Evolutionary conservation across 2,797 vertebrate genomes (phyloP), one percentile per base, ranked within the genome.

Genomic region (Anniella stebbinsi): DNA sequence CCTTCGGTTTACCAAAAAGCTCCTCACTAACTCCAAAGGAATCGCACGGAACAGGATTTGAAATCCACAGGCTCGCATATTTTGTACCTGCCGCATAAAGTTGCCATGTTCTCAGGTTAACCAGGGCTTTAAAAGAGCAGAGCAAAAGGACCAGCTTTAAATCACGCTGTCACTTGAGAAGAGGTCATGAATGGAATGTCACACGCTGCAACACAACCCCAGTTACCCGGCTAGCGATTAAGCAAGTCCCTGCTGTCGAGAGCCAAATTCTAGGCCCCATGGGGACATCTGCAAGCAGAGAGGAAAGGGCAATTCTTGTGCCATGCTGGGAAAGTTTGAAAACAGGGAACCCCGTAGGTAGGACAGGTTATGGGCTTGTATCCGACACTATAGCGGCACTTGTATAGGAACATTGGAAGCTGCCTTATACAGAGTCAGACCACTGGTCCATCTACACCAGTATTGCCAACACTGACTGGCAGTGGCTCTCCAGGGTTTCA

Each of bases 271-370:
- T 66, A 80, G 38, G 36, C 8, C 5, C 10, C 30, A 41, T 2
- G 30, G 80, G 92, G 89, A 92, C 80, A 33, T 36, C 60, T 67
- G 86, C 76, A 86, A 86, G 88, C 86, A 66, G 70, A 91, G 84
- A 89, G 85, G 63, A 85, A 92, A 21, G 69, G 45, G 18, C 18
- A 36, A 72, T 72, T 60, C 69, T 81, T 82, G 36, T 12, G 36
- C 21, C 69, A n/a, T 2, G 1, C 51, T 25, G 23, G 87, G 69
- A 25, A 45, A 1, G 45, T 18, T 30, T 25, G 23, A 10, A 84
- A 84, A 69, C 41, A 66, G 36, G 81, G 60, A 72, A 36, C 67
- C 8, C 18, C 33, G 2, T 28, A 33, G 23, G 25, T 38, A 30
- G 7, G 84, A 54, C 15, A 17, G 80, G 13, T 80, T 70, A 70